These are phyloP conservation scores for Acrocephalus arundinaceus DNA, from an alignment of 2,113 vertebrate species.

Conservation along the genomic window DNA sequence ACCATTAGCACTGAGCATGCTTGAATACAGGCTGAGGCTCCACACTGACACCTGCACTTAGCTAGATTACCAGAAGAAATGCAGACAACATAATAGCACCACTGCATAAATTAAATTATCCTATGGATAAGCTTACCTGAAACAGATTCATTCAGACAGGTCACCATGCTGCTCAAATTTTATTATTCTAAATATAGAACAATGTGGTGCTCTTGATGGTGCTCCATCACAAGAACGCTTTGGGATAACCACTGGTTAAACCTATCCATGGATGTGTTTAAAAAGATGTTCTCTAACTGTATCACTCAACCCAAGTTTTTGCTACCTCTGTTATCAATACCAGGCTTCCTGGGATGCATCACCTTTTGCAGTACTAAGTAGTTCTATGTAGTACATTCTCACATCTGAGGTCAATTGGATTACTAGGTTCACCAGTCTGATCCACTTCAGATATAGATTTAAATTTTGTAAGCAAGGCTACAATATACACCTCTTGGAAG, in stretches of 20 bases:
- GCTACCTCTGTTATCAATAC: not conserved
- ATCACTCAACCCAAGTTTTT: not conserved
- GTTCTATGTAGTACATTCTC: not conserved
- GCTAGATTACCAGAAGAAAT: not conserved
- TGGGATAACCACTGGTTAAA: not conserved
- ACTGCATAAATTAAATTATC: not conserved
- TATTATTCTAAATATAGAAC: not conserved
- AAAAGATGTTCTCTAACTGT: not conserved
- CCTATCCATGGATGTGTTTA: not conserved
- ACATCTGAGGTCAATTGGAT: not conserved
- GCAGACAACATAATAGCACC: not conserved
- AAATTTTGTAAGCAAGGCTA: not conserved
- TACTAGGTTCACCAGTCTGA: not conserved
- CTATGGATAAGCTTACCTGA: not conserved
- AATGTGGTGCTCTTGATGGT: not conserved
- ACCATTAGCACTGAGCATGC: not conserved
- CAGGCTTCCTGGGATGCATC: not conserved
- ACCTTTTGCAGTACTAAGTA: not conserved
- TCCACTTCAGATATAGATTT: not conserved
- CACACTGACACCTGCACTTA: not conserved
- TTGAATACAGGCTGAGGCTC: not conserved
- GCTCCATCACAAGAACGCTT: not conserved
- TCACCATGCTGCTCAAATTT: not conserved
- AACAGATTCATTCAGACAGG: not conserved
- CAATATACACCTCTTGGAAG: not conserved